Percentiles rank a stretch among this genome's conserved stretches.
phyloP scores from a whole-genome alignment of 2,797 vertebrate genomes.

The Pseudomugil tenellus region DNA sequence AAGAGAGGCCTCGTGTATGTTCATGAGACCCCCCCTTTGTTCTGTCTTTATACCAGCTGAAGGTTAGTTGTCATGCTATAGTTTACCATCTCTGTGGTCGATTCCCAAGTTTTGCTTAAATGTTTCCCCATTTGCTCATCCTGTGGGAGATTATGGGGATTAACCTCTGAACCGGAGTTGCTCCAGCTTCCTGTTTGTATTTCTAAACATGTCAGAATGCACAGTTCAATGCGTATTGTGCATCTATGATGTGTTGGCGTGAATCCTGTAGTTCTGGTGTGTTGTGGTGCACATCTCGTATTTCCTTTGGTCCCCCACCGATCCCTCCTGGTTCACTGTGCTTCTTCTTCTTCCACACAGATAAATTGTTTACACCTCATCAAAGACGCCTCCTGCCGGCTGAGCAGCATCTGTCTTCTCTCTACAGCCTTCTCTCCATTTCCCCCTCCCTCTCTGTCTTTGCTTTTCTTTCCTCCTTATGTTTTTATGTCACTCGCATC shows the following conservation, averaged over 20 bases:
- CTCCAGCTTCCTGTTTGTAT: conserved; percentile 20
- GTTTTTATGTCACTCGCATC: conserved; percentile 72
- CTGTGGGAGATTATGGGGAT: conserved; percentile 17
- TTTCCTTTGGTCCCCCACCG: conserved; percentile 32
- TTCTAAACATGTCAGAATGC: neutral
- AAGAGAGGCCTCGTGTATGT: conserved; percentile 63
- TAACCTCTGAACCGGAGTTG: neutral
- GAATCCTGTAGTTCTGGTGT: conserved; percentile 36
- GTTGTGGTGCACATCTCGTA: conserved; percentile 26
- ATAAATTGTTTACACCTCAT: conserved; percentile 94
- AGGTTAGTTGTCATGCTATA: conserved; percentile 15
- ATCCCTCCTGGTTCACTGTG: conserved; percentile 55
- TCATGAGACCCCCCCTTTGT: conserved; percentile 26
- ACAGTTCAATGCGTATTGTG: conserved; percentile 30
- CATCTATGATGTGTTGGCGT: conserved; percentile 47
- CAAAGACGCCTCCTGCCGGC: conserved; percentile 87
- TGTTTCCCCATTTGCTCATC: neutral
- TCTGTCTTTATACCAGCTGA: conserved; percentile 11
- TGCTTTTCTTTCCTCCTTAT: conserved; percentile 64
- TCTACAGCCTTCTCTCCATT: conserved; percentile 84
- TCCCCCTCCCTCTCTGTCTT: conserved; percentile 62
- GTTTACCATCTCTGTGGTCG: conserved; percentile 25
- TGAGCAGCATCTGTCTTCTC: conserved; percentile 86
- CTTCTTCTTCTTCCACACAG: conserved; percentile 86
- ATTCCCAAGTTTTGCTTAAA: conserved; percentile 22